Evolutionary conservation across 2,888 invertebrate genomes (phyloP), one percentile per base, ranked within the genome.

Genomic region (Hemaris fuciformis): DNA sequence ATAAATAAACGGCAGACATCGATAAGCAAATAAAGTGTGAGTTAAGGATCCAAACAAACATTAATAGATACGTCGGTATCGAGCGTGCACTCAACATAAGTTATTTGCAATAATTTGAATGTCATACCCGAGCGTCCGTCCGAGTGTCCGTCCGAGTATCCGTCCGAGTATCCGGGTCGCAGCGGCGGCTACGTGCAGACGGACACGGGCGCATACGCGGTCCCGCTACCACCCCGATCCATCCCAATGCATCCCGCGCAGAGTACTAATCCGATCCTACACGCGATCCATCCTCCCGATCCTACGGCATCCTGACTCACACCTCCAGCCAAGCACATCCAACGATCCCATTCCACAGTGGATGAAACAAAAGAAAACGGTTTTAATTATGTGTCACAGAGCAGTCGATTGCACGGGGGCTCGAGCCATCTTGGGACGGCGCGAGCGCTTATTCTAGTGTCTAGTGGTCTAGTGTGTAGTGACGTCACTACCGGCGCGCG

Each of bases 341-440:
- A 83, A 80, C 78, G 87, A 89, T 77, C 81, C 87, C 87, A 88
- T 90, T 90, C 91, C 91, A 91, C 88, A 92, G 91, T 80, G 91
- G 91, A 91, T 92, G 92, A 91, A 92, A 92, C 91, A 92, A 92
- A 92, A 92, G 89, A 91, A 88, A 90, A 87, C 83, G 76, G 77
- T 80, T 89, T 91, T 91, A 86, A 85, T 88, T 81, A 80, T 74
- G 86, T 74, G 63, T 68, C 25, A 31, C 42, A 20, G 34, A 38
- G 34, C 34, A 3, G n/a, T n/a, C n/a, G n/a, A n/a, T n/a, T n/a
- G n/a, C n/a, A n/a, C n/a, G n/a, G n/a, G n/a, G n/a, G n/a, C n/a
- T n/a, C n/a, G n/a, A n/a, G n/a, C n/a, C n/a, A n/a, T n/a, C n/a
- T n/a, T n/a, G n/a, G n/a, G n/a, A n/a, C 38, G 8, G 3, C 23